phyloP scores from a whole-genome alignment of 2,888 invertebrate species.

The Xylota sylvarum region DNA sequence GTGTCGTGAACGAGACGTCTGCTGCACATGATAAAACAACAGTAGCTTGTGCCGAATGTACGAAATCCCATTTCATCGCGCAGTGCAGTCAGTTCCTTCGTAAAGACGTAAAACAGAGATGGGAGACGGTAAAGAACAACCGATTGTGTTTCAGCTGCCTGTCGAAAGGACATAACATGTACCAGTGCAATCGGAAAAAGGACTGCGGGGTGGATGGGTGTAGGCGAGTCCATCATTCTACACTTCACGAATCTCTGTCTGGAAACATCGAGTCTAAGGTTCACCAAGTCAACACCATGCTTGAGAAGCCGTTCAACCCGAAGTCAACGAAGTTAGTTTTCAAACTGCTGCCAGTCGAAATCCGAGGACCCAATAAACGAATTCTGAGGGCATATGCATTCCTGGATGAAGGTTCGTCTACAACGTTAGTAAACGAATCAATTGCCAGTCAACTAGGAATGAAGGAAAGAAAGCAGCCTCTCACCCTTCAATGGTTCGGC shows the following conservation, averaged over 20 bases:
- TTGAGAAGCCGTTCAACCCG: background rate
- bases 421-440: background rate
- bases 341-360: background rate
- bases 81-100: background rate
- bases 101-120: background rate
- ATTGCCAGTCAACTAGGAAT: background rate
- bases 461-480: background rate
- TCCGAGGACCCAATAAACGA: background rate
- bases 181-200: constrained; percentile 1
- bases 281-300: background rate
- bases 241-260: background rate
- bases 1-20: background rate
- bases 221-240: background rate
- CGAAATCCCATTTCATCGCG: background rate
- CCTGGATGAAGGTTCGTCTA: constrained; percentile 1
- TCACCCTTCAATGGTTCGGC: background rate
- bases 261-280: background rate
- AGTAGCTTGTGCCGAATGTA: no score
- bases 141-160: constrained; percentile 5
- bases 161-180: constrained; percentile 2
- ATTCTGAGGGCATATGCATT: constrained; percentile 1
- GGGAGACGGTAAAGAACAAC: background rate
- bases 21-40: background rate
- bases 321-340: constrained; percentile 2
- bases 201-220: background rate